Evolutionary conservation across 2,797 vertebrate species (phyloP).

Genomic region (Coranthus polyacanthus): DNA sequence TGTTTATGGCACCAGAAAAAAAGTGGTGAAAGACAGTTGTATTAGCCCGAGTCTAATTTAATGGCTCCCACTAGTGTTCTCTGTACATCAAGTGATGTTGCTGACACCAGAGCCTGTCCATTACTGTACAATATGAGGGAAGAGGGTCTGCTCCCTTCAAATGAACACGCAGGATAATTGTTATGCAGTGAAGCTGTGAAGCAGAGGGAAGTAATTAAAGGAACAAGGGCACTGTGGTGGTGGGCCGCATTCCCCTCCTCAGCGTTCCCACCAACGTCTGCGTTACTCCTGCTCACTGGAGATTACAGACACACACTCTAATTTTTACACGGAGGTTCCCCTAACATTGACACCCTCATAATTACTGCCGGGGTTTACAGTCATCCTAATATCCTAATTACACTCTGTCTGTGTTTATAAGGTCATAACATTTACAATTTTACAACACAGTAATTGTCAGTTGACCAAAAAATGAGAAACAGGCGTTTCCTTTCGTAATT

Average conservation of each 20-base stretch:
- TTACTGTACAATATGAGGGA: slow-evolving; percentile 45
- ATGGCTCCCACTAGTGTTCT: slow-evolving; percentile 54
- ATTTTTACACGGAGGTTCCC: slow-evolving; percentile 24
- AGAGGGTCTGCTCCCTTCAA: slow-evolving; percentile 66
- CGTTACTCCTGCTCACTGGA: slow-evolving; percentile 47
- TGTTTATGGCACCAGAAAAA: slow-evolving; percentile 32
- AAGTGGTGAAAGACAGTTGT: slow-evolving; percentile 39
- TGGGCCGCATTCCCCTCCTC: slow-evolving; percentile 57
- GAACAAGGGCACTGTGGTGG: slow-evolving; percentile 77
- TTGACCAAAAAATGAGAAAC: slow-evolving; percentile 56
- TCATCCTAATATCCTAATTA: slow-evolving; percentile 67
- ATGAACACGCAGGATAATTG: slow-evolving; percentile 78
- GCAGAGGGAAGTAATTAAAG: slow-evolving; percentile 84
- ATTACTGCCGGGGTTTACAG: slow-evolving; percentile 62
- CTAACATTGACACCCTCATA: slow-evolving; percentile 45
- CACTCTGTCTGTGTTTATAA: slow-evolving; percentile 54
- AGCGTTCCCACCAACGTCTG: slow-evolving; percentile 31
- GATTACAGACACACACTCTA: slow-evolving; percentile 46
- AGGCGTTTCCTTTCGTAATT: slow-evolving; percentile 28
- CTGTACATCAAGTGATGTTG: slow-evolving; percentile 57
- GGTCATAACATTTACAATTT: slow-evolving; percentile 62
- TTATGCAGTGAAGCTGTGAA: slow-evolving; percentile 82
- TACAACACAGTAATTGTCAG: slow-evolving; percentile 56
- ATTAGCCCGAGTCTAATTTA: slow-evolving; percentile 44
- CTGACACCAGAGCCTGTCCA: slow-evolving; percentile 66